These are phyloP conservation scores for Dendropsophus ebraccatus DNA, from an alignment of 2,113 vertebrate species.

Conservation along the genomic window DNA sequence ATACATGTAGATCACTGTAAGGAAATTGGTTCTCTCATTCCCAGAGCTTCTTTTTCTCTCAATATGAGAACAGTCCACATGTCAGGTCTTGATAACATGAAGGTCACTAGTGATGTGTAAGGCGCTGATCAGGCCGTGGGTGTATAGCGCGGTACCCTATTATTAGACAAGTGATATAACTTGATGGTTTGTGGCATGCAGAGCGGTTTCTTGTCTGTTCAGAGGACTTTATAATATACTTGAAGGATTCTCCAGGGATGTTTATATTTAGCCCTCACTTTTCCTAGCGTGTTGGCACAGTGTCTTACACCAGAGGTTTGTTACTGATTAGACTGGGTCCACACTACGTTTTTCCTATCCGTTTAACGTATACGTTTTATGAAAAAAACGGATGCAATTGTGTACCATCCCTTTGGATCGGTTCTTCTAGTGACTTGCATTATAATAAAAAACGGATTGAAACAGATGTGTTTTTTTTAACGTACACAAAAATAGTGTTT, in stretches of 20 bases:
- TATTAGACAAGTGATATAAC: slow-evolving; percentile 7
- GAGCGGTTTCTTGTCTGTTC: slow-evolving; percentile 7
- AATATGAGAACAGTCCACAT: background rate
- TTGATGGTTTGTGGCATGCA: slow-evolving; percentile 4
- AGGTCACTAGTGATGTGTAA: background rate
- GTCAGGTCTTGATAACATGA: background rate
- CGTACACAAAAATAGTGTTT: too few relatives aligned
- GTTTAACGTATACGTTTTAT: too few relatives aligned
- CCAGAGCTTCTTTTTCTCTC: too few relatives aligned
- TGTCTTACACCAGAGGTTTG: too few relatives aligned
- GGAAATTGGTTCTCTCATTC: background rate
- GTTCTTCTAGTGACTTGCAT: too few relatives aligned
- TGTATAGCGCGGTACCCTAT: background rate
- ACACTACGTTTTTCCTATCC: too few relatives aligned
- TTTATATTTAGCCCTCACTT: background rate
- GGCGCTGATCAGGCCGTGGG: too few relatives aligned
- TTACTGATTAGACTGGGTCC: too few relatives aligned
- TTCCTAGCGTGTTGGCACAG: background rate
- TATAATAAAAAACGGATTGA: too few relatives aligned
- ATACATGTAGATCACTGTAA: background rate
- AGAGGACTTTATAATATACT: background rate
- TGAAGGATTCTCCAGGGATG: slow-evolving; percentile 8
- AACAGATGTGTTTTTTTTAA: too few relatives aligned
- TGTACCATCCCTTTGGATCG: too few relatives aligned
- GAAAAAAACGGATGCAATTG: too few relatives aligned